A percentile compares a stretch with the other conserved stretches of the same genome.
These are phyloP conservation scores for Ophion slaviceki DNA, from an alignment of 2,888 invertebrate species.

Conservation along the genomic window DNA sequence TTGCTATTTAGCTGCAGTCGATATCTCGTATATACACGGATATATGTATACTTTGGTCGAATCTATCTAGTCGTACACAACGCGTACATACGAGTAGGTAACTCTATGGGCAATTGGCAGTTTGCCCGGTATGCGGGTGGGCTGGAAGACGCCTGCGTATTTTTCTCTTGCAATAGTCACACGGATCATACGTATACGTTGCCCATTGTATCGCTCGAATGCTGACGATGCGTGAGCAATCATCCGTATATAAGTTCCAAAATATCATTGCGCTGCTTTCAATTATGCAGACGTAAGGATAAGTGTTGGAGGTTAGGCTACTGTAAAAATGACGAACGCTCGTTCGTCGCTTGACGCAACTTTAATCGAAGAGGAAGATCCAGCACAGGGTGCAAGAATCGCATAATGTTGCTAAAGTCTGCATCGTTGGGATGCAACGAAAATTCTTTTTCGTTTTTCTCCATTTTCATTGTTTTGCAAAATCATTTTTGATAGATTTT, in stretches of 20 bases:
- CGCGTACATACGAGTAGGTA: conserved; percentile 24
- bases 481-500: too few relatives aligned
- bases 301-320: too few relatives aligned
- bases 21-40: conserved; percentile 53
- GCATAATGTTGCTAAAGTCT: too few relatives aligned
- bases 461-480: too few relatives aligned
- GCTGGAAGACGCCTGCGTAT: conserved; percentile 21
- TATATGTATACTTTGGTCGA: conserved; percentile 10
- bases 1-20: conserved; percentile 63
- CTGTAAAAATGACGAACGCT: too few relatives aligned
- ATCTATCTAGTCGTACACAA: conserved; percentile 13
- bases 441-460: too few relatives aligned
- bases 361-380: too few relatives aligned
- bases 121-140: conserved; percentile 45
- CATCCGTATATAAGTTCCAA: neutral
- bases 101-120: conserved; percentile 53
- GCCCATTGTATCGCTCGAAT: neutral
- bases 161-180: conserved; percentile 9
- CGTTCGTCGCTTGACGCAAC: too few relatives aligned
- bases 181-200: conserved; percentile 5
- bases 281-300: too few relatives aligned
- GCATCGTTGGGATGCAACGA: too few relatives aligned
- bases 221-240: conserved; percentile 50
- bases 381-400: too few relatives aligned
- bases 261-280: neutral